These are phyloP conservation scores for Ciconia stormi DNA, from an alignment of 2,113 vertebrate species.

Conservation along the genomic window DNA sequence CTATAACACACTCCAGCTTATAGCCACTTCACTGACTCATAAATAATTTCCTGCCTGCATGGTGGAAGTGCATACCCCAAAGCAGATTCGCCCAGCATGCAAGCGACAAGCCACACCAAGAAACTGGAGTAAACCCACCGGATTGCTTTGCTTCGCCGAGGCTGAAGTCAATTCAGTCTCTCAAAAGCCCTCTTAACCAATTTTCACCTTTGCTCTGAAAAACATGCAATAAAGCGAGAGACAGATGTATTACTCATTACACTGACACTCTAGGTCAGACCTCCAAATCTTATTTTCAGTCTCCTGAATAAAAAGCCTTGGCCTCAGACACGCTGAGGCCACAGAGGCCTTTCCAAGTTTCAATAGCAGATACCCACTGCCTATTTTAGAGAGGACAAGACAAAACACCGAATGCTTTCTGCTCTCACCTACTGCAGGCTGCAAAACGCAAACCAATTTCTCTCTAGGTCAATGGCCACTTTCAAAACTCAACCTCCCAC, in stretches of 20 bases:
- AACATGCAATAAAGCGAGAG: accelerated
- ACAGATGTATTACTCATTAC: neutral
- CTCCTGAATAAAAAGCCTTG: neutral
- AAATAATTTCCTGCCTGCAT: neutral
- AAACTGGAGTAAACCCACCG: accelerated
- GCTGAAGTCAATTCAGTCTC: neutral
- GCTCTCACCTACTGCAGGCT: neutral
- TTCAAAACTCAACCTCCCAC: neutral
- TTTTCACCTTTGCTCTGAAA: neutral
- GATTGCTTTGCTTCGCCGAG: accelerated
- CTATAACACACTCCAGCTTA: neutral
- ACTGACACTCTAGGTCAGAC: neutral
- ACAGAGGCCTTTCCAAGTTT: neutral
- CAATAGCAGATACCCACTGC: accelerated
- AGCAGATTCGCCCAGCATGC: neutral
- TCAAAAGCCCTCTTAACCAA: neutral
- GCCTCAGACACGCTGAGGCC: accelerated
- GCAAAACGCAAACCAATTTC: neutral
- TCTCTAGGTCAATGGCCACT: neutral
- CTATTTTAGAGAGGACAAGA: neutral
- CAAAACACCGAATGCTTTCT: neutral
- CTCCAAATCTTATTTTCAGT: neutral
- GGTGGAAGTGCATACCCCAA: accelerated
- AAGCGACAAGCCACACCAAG: accelerated
- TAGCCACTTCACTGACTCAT: neutral